Conservation (phyloP, 2,113 vertebrate species). For the Gallinago undulata region DNA sequence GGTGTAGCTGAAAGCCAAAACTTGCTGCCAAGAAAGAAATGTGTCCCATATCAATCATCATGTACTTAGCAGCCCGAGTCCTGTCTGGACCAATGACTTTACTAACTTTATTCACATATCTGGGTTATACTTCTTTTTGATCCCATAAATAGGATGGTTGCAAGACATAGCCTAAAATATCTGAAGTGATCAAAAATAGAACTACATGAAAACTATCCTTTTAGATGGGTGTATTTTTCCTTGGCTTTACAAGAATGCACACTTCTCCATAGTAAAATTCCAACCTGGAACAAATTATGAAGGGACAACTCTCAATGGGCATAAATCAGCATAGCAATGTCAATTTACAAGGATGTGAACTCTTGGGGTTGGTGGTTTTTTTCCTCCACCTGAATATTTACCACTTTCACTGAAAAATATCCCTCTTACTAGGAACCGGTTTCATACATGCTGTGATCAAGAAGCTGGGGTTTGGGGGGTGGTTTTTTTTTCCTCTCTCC, state of each 20-base stretch:
- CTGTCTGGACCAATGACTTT: slow-evolving; percentile 54
- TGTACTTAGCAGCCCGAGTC: slow-evolving; percentile 48
- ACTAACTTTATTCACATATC: slow-evolving; percentile 45
- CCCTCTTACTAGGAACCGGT: background rate
- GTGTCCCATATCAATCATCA: slow-evolving; percentile 59
- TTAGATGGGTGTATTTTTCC: background rate
- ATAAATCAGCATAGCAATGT: slow-evolving; percentile 58
- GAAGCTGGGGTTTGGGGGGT: background rate
- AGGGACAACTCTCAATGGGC: slow-evolving; percentile 17
- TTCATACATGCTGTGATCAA: background rate
- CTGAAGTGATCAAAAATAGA: slow-evolving; percentile 24
- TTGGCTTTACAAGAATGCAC: background rate
- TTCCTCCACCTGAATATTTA: slow-evolving; percentile 10
- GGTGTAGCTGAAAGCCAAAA: slow-evolving; percentile 49
- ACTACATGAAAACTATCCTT: background rate
- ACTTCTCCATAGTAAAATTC: slow-evolving; percentile 39
- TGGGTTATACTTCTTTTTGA: slow-evolving; percentile 41
- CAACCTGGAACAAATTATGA: slow-evolving; percentile 60
- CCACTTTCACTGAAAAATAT: background rate
- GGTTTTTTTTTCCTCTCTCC: background rate
- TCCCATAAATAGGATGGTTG: slow-evolving; percentile 36
- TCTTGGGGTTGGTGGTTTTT: background rate
- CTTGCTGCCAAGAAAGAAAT: slow-evolving; percentile 57
- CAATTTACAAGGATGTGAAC: slow-evolving; percentile 31
- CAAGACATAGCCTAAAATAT: slow-evolving; percentile 24